These are phyloP conservation scores for Octomys mimax DNA, from an alignment of 2,797 vertebrate genomes.

Conservation along the genomic window DNA sequence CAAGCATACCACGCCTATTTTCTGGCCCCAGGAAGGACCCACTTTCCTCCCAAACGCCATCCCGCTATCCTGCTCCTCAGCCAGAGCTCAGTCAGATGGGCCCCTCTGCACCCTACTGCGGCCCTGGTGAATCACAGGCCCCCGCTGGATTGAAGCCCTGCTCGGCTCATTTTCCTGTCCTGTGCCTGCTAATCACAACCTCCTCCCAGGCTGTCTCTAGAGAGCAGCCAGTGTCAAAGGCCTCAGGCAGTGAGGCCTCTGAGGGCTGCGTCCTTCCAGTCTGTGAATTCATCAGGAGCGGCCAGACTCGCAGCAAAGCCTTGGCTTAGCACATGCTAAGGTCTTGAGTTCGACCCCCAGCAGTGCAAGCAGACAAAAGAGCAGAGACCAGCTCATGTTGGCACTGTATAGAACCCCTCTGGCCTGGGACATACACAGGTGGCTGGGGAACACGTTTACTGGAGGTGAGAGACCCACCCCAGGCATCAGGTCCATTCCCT, in stretches of 20 bases:
- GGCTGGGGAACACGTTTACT: not conserved
- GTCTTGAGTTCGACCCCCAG: not conserved
- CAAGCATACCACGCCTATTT: not conserved
- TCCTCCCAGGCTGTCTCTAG: not conserved
- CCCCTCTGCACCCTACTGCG: not conserved
- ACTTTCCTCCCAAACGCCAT: not conserved
- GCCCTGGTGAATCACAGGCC: conserved; percentile 28
- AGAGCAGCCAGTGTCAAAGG: not conserved
- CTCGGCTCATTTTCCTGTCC: not conserved
- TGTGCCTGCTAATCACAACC: not conserved
- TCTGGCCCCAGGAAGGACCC: not conserved
- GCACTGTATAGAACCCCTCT: not conserved
- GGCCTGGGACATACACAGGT: not conserved
- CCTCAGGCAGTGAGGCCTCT: not conserved
- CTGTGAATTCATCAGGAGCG: not conserved
- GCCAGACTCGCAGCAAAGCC: no score
- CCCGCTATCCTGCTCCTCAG: not conserved
- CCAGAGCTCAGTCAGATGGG: not conserved
- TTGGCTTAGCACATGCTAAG: not conserved
- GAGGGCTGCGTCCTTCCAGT: not conserved
- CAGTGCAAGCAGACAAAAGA: not conserved
- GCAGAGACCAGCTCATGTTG: not conserved
- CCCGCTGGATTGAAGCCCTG: not conserved
- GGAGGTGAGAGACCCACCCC: not conserved
- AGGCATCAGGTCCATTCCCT: not conserved